A percentile compares a stretch with the other conserved stretches of the same genome.
phyloP scores from a whole-genome alignment of 2,113 vertebrate species.

The Urocolius indicus region DNA sequence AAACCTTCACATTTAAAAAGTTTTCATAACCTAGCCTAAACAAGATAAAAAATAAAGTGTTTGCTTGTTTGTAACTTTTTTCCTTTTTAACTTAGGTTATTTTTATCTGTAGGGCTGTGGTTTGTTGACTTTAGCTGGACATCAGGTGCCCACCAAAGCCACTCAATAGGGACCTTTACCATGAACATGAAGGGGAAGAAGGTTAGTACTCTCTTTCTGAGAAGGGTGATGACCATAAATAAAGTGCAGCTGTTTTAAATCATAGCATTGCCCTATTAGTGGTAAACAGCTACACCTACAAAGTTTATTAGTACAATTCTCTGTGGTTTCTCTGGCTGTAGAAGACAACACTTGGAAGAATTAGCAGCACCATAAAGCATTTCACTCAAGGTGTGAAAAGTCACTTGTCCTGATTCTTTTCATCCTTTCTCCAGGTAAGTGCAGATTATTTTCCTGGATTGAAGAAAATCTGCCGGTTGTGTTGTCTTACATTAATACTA shows the following conservation, averaged over 20 bases:
- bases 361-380: neutral
- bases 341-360: neutral
- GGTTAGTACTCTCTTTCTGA: neutral
- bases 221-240: neutral
- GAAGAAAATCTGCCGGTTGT: neutral
- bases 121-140: accelerated
- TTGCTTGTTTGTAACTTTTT: neutral
- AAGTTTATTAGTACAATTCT: neutral
- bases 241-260: neutral
- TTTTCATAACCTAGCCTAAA: neutral
- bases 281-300: neutral
- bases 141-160: accelerated
- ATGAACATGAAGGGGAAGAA: neutral
- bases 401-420: neutral
- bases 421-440: neutral
- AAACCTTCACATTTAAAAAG: neutral
- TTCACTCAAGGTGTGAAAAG: neutral
- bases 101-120: neutral
- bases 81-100: neutral
- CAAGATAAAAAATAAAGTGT: neutral
- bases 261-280: neutral
- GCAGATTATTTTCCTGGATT: neutral
- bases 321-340: neutral
- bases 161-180: neutral
- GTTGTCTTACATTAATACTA: neutral